phyloP scores from a whole-genome alignment of 2,797 vertebrate genomes.

The Pachyuromys duprasi region DNA sequence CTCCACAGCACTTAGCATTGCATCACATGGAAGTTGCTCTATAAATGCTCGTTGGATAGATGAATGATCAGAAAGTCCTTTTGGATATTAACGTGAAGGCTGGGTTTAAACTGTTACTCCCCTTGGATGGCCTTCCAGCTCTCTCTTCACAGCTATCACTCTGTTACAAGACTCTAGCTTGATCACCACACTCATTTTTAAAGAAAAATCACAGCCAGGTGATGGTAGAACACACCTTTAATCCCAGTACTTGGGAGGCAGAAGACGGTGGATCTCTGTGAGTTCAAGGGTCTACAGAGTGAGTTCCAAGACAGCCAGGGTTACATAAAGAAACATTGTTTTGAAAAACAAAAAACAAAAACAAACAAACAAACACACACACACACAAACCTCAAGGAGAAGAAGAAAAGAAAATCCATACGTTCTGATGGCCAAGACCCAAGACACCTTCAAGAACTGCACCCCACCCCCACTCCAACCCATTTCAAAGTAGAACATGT shows the following conservation, averaged over 20 bases:
- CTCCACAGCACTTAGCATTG: neutral
- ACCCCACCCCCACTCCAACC: too few species aligned
- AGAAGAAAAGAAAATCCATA: neutral
- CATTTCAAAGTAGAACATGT: neutral
- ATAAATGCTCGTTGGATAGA: neutral
- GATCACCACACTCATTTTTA: neutral
- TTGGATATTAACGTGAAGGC: neutral
- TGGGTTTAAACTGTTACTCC: neutral
- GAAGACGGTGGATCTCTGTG: neutral
- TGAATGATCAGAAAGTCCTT: neutral
- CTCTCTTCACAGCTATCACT: neutral
- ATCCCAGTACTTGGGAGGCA: neutral
- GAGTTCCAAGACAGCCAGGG: neutral
- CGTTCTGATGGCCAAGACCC: neutral
- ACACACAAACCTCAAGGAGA: neutral
- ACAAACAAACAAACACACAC: neutral
- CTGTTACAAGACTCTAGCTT: conserved; percentile 9
- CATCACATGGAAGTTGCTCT: neutral
- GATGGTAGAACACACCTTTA: neutral
- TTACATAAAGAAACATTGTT: neutral
- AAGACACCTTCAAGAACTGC: neutral
- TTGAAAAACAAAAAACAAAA: neutral
- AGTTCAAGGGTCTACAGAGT: neutral
- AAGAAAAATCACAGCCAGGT: neutral
- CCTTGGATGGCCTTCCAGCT: neutral